Evolutionary conservation across 2,888 invertebrate genomes (phyloP).

Genomic region (Epinotia ramella): DNA sequence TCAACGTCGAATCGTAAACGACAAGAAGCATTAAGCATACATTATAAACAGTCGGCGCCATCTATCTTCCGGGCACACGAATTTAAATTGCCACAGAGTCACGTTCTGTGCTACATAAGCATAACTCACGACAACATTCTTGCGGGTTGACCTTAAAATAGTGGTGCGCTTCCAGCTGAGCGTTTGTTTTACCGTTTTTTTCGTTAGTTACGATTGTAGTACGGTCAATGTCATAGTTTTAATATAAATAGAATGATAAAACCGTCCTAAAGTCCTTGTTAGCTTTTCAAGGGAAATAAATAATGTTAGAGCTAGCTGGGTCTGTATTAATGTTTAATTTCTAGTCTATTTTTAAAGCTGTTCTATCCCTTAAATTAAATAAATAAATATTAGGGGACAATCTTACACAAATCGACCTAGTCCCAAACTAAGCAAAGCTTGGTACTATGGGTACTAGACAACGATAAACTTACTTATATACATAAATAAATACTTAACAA

Average conservation of each 20-base stretch:
- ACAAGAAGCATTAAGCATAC: not conserved
- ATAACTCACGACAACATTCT: conserved; percentile 43
- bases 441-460: no score
- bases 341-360: not conserved
- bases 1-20: not conserved
- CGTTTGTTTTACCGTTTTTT: conserved; percentile 34
- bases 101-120: conserved; percentile 42
- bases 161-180: conserved; percentile 27
- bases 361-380: not conserved
- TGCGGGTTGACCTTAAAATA: conserved; percentile 43
- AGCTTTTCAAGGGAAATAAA: conserved; percentile 17
- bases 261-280: conserved; percentile 11
- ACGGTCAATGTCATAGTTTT: conserved; percentile 7
- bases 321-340: no score
- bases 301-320: no score
- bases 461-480: no score
- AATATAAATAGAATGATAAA: conserved; percentile 9
- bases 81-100: conserved; percentile 33
- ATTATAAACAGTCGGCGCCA: conserved; percentile 21
- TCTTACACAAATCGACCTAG: no score
- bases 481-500: no score
- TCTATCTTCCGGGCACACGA: conserved; percentile 28
- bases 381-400: no score
- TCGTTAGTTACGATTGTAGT: not conserved
- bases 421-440: no score